phyloP scores from a whole-genome alignment of 2,797 vertebrate genomes.

The Gila robusta region DNA sequence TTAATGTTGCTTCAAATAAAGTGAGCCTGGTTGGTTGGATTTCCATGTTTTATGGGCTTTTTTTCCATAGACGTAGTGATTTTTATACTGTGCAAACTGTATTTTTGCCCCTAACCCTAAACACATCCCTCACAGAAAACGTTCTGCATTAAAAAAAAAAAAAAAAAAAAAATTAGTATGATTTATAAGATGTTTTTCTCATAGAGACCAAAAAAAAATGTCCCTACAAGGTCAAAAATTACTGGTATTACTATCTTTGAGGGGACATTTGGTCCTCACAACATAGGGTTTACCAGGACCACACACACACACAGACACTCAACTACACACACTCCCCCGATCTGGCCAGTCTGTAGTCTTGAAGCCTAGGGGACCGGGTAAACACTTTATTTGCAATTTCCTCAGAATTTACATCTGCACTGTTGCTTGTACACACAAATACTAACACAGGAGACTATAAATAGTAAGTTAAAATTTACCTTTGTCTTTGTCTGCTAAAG shows the following conservation, averaged over 20 bases:
- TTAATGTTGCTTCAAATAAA: background rate
- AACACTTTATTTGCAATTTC: slow-evolving; percentile 41
- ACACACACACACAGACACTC: background rate
- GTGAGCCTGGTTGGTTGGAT: background rate
- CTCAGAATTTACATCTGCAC: background rate
- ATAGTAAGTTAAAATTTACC: slow-evolving; percentile 8
- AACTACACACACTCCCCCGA: background rate
- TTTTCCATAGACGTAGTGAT: too few species aligned
- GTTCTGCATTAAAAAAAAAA: too few species aligned
- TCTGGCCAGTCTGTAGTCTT: background rate
- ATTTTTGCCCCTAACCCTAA: background rate
- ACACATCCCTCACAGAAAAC: background rate
- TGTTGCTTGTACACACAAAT: slow-evolving; percentile 10
- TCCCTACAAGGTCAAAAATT: background rate
- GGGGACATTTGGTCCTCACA: background rate
- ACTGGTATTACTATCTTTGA: background rate
- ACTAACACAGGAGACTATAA: slow-evolving; percentile 24
- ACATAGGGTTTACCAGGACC: background rate
- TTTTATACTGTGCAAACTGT: background rate
- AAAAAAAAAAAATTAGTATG: too few species aligned
- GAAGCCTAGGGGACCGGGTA: background rate
- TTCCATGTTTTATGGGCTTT: background rate
- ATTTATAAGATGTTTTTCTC: background rate
- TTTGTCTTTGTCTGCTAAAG: background rate
- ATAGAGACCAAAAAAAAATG: background rate